Base-by-base conservation (phyloP, 2,113 vertebrate genomes). In the Rhinolophus ferrumequinum region DNA sequence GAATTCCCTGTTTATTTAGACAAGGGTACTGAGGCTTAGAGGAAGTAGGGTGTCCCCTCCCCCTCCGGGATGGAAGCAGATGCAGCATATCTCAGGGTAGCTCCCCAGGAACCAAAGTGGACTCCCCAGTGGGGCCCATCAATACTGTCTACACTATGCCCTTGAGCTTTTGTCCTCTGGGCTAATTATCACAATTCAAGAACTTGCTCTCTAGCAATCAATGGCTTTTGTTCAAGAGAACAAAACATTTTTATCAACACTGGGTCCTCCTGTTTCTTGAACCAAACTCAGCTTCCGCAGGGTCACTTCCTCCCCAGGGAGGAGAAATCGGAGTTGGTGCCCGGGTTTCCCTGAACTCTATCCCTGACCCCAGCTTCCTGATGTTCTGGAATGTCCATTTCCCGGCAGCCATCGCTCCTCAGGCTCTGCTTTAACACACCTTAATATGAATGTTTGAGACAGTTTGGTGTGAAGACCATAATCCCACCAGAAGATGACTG, bases 71-170 rank as follows among this genome's bases (percentile, higher is more conserved):
- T 19, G 15, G 54, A 60, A 90, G 28, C 50, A 38, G 24, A 22
- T 22, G 26, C 24, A 18, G 35, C 21, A 28, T 8, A 12, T 19
- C 41, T 79, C 75, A 5, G 35, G 26, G 38, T 30, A 5, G 28
- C 52, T 41, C 47, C 35, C 69, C 28, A 24, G 69, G 56, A 28
- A 38, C 33, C 41, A 6, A 24, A 41, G n/a, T 28, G 30, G 16
- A 5, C 0, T 1, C 33, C 70, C 72, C 14, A 3, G 11, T 6
- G 30, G 52, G 30, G 26, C 21, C 16, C 4, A 2, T 52, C 18
- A 18, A 16, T 54, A 7, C 18, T 8, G 15, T 5, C 47, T 0
- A 0, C 0, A 24, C 56, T 26, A 0, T 9, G 35, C 8, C 13
- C 56, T 41, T 83, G 33, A 69, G 30, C 8, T 18, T 44, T 13